Evolutionary conservation across 2,888 invertebrate species (phyloP).

Genomic region (Melieria crassipennis): DNA sequence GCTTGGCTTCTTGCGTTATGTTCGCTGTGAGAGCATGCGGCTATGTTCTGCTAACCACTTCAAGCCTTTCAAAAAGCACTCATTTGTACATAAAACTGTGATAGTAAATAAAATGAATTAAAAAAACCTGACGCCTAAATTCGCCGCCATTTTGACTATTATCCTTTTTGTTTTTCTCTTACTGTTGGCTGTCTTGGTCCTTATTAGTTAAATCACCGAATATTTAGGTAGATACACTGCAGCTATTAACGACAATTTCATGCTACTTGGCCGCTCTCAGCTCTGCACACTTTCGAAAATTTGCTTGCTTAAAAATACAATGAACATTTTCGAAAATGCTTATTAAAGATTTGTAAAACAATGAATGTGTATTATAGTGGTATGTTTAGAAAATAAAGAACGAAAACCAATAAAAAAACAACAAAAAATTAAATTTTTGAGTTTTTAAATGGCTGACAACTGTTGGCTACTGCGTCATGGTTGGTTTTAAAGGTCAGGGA

Average conservation of each 20-base stretch:
- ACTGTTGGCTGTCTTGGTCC: background rate
- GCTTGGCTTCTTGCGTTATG: too few relatives aligned
- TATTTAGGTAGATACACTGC: background rate
- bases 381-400: slow-evolving; percentile 34
- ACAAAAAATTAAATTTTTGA: slow-evolving; percentile 11
- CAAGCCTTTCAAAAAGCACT: slow-evolving; percentile 43
- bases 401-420: slow-evolving; percentile 32
- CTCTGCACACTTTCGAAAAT: slow-evolving; percentile 17
- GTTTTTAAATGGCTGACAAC: too few relatives aligned
- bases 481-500: too few relatives aligned
- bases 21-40: too few relatives aligned
- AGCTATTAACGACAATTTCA: background rate
- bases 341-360: slow-evolving; percentile 28
- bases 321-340: slow-evolving; percentile 21
- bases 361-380: slow-evolving; percentile 35
- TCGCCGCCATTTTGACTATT: too few relatives aligned
- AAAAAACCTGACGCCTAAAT: background rate
- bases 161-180: too few relatives aligned
- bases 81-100: slow-evolving; percentile 61
- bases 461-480: too few relatives aligned
- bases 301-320: slow-evolving; percentile 11
- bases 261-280: too few relatives aligned
- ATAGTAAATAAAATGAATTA: slow-evolving; percentile 48
- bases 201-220: background rate
- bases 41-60: background rate